These are phyloP conservation scores for Orbicella faveolata DNA, from an alignment of 64 coral and sea anemone genomes.

Conservation along the genomic window DNA sequence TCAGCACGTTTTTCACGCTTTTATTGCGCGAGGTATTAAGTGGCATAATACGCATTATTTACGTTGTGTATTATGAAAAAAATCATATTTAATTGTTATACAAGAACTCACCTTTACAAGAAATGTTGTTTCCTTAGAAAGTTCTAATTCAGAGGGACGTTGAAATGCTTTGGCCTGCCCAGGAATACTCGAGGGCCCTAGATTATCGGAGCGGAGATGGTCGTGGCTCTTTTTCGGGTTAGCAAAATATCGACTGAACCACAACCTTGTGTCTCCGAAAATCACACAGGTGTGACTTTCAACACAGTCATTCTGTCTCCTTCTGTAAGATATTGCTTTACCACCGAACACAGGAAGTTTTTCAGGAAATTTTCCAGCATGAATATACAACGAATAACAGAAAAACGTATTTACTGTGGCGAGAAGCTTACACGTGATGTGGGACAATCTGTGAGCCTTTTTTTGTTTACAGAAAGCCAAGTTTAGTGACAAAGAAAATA, in stretches of 20 bases:
- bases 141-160: neutral
- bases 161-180: neutral
- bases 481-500: conserved; percentile 8
- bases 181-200: neutral
- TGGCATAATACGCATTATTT: too few relatives aligned
- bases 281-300: neutral
- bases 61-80: neutral
- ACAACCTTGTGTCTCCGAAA: neutral
- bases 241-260: neutral
- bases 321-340: neutral
- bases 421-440: neutral
- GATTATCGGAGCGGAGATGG: neutral
- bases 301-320: neutral
- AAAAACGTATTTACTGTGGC: too few relatives aligned
- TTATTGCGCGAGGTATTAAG: too few relatives aligned
- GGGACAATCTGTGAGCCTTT: neutral
- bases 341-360: neutral
- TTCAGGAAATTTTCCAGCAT: neutral
- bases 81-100: neutral
- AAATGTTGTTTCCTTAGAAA: neutral
- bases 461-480: conserved; percentile 10
- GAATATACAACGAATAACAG: too few relatives aligned
- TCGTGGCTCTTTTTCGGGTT: neutral
- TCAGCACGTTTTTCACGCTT: too few relatives aligned
- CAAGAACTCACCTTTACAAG: neutral